phyloP scores from a whole-genome alignment of 92 coral and sea anemone genomes.

The Palythoa heliodiscus region DNA sequence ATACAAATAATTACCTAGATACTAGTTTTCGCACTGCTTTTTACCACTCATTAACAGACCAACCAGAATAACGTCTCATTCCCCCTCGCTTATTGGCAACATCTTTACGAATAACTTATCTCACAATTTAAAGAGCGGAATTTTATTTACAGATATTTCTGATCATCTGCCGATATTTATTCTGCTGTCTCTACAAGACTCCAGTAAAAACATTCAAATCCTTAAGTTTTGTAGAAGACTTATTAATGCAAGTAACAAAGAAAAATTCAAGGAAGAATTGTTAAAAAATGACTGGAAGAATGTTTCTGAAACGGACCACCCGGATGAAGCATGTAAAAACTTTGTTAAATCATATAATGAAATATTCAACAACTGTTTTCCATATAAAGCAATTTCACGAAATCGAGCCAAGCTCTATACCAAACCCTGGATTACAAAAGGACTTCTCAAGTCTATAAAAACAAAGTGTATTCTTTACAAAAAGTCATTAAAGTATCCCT shows the following conservation, averaged over 20 bases:
- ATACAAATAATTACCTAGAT: too few species aligned
- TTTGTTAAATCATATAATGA: background rate
- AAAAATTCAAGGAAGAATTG: background rate
- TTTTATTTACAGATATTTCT: too few species aligned
- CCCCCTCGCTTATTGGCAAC: background rate
- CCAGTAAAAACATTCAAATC: too few species aligned
- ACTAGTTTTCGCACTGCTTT: too few species aligned
- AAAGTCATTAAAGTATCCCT: too few species aligned
- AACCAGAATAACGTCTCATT: background rate
- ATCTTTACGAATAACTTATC: background rate
- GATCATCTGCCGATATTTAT: too few species aligned
- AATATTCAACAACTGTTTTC: background rate
- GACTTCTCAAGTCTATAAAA: too few species aligned
- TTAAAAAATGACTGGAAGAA: background rate
- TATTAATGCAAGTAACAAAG: too few species aligned
- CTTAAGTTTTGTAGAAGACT: too few species aligned
- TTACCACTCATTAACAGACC: background rate
- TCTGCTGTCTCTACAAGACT: too few species aligned
- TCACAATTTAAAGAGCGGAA: background rate
- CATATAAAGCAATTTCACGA: background rate
- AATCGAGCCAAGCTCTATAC: background rate
- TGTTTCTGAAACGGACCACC: background rate
- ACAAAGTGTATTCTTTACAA: too few species aligned
- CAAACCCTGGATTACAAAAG: too few species aligned
- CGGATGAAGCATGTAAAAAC: background rate